Evolutionary conservation across 2,888 invertebrate species (phyloP).

Genomic region (Aphodius granarius): DNA sequence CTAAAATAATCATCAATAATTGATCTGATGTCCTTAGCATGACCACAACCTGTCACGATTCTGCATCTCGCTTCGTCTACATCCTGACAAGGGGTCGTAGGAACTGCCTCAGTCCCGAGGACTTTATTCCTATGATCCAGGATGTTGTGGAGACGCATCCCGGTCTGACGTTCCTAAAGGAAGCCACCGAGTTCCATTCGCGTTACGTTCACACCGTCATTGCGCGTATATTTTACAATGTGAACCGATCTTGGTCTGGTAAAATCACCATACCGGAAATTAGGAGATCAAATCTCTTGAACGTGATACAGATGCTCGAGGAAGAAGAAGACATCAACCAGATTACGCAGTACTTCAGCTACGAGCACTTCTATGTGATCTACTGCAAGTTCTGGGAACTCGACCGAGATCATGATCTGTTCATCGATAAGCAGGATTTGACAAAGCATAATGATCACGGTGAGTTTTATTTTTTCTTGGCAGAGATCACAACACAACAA

Average conservation of each 20-base stretch:
- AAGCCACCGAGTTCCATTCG: constrained; percentile 98
- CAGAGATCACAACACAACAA: no score
- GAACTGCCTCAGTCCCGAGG: constrained; percentile 76
- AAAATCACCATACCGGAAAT: constrained; percentile 85
- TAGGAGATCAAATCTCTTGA: constrained; percentile 86
- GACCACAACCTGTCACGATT: constrained; percentile 81
- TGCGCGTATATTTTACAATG: constrained; percentile 95
- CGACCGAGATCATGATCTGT: constrained; percentile 96
- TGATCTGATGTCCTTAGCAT: constrained; percentile 59
- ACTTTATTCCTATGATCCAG: constrained; percentile 91
- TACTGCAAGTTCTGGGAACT: constrained; percentile 99
- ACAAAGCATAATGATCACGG: constrained; percentile 95
- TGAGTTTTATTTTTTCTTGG: constrained; percentile 50
- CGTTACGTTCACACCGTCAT: constrained; percentile 98
- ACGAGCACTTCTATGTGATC: constrained; percentile 99
- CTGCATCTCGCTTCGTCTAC: constrained; percentile 85
- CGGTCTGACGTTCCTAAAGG: constrained; percentile 94
- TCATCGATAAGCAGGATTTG: constrained; percentile 92
- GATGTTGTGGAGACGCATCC: constrained; percentile 99
- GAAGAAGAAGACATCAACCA: constrained; percentile 98
- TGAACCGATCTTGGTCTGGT: constrained; percentile 97
- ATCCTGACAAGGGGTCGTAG: constrained; percentile 77
- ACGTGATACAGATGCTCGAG: constrained; percentile 80
- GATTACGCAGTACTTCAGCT: constrained; percentile 88
- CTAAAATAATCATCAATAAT: neutral